phyloP scores from a whole-genome alignment of 2,888 invertebrate genomes.

The Xylocampa areola region DNA sequence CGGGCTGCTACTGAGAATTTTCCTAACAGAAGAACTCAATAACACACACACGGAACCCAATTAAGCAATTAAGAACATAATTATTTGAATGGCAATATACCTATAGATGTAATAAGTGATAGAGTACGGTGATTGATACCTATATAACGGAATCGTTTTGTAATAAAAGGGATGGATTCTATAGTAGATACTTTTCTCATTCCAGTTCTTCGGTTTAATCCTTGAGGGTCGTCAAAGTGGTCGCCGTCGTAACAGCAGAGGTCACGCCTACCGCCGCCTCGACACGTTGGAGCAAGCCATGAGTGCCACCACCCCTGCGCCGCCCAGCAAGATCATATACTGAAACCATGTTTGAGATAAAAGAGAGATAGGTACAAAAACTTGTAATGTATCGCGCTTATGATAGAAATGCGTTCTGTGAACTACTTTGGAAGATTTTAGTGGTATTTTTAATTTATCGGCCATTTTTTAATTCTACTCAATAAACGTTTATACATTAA shows the following conservation, averaged over 20 bases:
- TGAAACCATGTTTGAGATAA: constrained; percentile 53
- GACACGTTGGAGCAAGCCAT: constrained; percentile 86
- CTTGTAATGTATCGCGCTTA: constrained; percentile 17
- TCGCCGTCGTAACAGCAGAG: constrained; percentile 82
- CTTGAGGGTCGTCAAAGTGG: constrained; percentile 81
- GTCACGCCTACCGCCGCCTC: constrained; percentile 83
- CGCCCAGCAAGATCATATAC: constrained; percentile 86
- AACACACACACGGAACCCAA: too few relatives aligned
- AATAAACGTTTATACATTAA: too few relatives aligned
- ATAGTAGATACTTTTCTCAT: constrained; percentile 28
- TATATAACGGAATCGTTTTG: too few relatives aligned
- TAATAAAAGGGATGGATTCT: too few relatives aligned
- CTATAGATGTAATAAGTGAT: too few relatives aligned
- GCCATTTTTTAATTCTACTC: too few relatives aligned
- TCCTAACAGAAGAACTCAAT: too few relatives aligned
- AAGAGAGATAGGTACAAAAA: constrained; percentile 25
- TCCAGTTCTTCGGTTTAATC: constrained; percentile 82
- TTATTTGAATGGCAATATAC: too few relatives aligned
- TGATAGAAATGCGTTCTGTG: background rate
- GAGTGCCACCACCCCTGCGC: constrained; percentile 77
- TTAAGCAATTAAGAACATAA: too few relatives aligned
- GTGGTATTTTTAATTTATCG: too few relatives aligned
- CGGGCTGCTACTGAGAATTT: too few relatives aligned
- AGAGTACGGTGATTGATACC: too few relatives aligned
- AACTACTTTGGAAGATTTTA: background rate